These are phyloP conservation scores for Actenoides lindsayi DNA, from an alignment of 2,113 vertebrate genomes.

Conservation along the genomic window DNA sequence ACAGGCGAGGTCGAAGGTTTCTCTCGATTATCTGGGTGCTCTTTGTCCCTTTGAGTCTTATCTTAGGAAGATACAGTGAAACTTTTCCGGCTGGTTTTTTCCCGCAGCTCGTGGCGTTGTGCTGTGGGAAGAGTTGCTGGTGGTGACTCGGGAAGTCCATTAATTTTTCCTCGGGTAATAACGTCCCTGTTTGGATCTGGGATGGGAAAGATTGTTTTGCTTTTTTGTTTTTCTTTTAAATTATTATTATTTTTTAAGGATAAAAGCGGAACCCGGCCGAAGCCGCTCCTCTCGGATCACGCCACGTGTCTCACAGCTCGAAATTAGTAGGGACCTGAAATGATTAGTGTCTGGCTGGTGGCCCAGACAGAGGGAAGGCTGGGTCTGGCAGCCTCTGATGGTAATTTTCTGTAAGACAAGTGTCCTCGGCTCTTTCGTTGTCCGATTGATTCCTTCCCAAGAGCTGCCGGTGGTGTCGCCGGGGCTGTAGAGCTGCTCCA, in stretches of 20 bases:
- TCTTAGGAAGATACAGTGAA: accelerated
- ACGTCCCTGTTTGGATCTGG: neutral
- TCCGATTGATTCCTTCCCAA: slow-evolving; percentile 55
- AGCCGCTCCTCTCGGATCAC: neutral
- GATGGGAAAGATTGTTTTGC: neutral
- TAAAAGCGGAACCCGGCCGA: neutral
- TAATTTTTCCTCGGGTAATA: neutral
- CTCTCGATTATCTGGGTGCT: neutral
- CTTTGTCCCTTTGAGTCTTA: neutral
- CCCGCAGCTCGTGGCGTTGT: neutral
- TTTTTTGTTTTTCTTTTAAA: too few species aligned
- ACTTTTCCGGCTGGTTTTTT: accelerated
- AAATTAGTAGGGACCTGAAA: slow-evolving; percentile 65
- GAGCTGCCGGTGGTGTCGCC: slow-evolving; percentile 15
- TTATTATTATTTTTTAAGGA: too few species aligned
- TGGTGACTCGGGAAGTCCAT: neutral
- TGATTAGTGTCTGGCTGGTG: slow-evolving; percentile 68
- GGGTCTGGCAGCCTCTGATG: slow-evolving; percentile 48
- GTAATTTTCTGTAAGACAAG: slow-evolving; percentile 68
- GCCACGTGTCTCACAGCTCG: slow-evolving; percentile 13
- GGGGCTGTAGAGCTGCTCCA: neutral
- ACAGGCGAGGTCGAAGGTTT: neutral
- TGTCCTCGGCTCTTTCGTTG: slow-evolving; percentile 64
- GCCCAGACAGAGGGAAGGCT: slow-evolving; percentile 61
- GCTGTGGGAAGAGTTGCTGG: neutral